Percentiles rank a stretch among this genome's conserved stretches.
Conservation (phyloP, 2,888 invertebrate species). For the Scaptomyza tumidula region DNA sequence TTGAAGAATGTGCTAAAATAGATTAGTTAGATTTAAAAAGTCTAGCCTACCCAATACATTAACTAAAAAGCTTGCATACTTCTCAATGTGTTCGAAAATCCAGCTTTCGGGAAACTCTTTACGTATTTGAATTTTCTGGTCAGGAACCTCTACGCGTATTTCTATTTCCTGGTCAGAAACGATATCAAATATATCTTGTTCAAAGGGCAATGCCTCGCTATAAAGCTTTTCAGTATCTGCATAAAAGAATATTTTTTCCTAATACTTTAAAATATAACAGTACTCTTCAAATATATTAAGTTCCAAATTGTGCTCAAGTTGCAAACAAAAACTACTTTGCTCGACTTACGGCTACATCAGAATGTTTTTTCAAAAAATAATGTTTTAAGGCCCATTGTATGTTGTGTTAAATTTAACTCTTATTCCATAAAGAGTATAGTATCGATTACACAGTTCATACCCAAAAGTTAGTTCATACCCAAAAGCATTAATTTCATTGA, state of each 20-base stretch:
- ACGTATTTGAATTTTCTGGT: constrained; percentile 31
- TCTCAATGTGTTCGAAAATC: constrained; percentile 44
- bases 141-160: constrained; percentile 45
- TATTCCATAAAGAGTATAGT: constrained; percentile 20
- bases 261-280: not conserved
- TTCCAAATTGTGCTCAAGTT: too few species aligned
- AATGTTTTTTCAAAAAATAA: not conserved
- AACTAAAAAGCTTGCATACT: constrained; percentile 33
- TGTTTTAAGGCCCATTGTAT: not conserved
- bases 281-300: too few species aligned
- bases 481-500: not conserved
- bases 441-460: not conserved
- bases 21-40: not conserved
- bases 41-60: too few species aligned
- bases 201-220: not conserved
- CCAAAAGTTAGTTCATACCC: constrained; percentile 16
- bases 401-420: constrained; percentile 7
- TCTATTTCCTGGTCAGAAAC: not conserved
- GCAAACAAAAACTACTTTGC: too few species aligned
- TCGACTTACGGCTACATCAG: not conserved
- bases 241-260: not conserved
- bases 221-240: constrained; percentile 7
- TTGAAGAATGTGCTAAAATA: too few species aligned
- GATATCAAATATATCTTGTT: not conserved
- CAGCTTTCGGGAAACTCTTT: constrained; percentile 52